Conservation (phyloP, 2,797 vertebrate species). For the Anniella stebbinsi region DNA sequence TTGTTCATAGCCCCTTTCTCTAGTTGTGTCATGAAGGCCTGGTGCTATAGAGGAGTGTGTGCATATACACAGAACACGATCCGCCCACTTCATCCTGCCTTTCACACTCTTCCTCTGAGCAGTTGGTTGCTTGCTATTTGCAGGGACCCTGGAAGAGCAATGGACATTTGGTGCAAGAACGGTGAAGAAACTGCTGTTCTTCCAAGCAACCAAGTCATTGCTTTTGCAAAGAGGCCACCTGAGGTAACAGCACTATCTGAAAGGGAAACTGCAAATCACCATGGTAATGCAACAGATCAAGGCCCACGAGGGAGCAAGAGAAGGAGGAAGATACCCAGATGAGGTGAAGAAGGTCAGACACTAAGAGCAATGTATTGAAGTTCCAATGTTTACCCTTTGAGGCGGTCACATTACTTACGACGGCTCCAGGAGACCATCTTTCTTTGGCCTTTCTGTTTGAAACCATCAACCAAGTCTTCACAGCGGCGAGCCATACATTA, state of each 20-base stretch:
- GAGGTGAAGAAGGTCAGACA: neutral
- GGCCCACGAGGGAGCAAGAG: neutral
- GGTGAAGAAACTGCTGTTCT: no score
- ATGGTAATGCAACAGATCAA: neutral
- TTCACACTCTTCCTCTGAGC: neutral
- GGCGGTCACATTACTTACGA: neutral
- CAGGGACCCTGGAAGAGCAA: neutral
- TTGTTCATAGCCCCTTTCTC: conserved; percentile 10
- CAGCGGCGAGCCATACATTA: conserved; percentile 12
- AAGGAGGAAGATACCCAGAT: neutral
- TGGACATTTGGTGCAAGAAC: neutral
- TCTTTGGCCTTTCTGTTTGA: conserved; percentile 13
- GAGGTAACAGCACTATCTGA: neutral
- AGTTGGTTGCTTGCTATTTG: neutral
- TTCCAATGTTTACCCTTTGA: conserved; percentile 11
- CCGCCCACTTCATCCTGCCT: neutral
- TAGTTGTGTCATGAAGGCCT: neutral
- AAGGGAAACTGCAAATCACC: neutral
- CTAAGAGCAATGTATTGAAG: neutral
- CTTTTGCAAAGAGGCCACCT: neutral
- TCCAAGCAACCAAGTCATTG: neutral
- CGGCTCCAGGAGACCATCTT: neutral
- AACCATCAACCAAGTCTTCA: conserved; percentile 11
- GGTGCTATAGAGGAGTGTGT: no score
- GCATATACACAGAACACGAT: neutral